phyloP scores from a whole-genome alignment of 2,797 vertebrate genomes.

The Perodicticus potto region DNA sequence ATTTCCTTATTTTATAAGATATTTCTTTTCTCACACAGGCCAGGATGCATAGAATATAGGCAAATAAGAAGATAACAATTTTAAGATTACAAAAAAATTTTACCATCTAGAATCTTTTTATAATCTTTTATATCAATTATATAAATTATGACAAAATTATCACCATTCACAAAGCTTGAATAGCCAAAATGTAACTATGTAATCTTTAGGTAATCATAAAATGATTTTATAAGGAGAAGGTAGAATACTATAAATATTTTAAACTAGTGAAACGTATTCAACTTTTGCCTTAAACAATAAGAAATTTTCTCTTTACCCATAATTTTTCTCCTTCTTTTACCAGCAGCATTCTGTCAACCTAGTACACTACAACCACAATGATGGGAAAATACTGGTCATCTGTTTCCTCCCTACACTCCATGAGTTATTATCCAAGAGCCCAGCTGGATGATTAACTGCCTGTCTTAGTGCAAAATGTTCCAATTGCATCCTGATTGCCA shows the following conservation, averaged over 20 bases:
- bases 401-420: slow-evolving; percentile 69
- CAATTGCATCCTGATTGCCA: slow-evolving; percentile 60
- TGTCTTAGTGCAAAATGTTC: slow-evolving; percentile 66
- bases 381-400: slow-evolving; percentile 62
- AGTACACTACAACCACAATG: slow-evolving; percentile 4
- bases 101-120: not conserved
- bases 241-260: not conserved
- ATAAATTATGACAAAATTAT: not conserved
- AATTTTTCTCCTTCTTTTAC: slow-evolving; percentile 58
- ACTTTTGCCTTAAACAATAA: not conserved
- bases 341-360: slow-evolving; percentile 12
- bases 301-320: not conserved
- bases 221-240: not conserved
- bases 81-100: slow-evolving; percentile 18
- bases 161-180: slow-evolving; percentile 18
- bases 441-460: slow-evolving; percentile 72
- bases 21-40: not conserved
- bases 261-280: not conserved
- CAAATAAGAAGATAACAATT: slow-evolving; percentile 20
- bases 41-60: not conserved
- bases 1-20: not conserved
- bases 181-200: not conserved
- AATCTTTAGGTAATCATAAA: not conserved
- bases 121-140: not conserved
- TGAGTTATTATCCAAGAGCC: slow-evolving; percentile 60